These are phyloP conservation scores for Neoseiulus cucumeris DNA, from an alignment of 1,140 invertebrate species.

Conservation along the genomic window DNA sequence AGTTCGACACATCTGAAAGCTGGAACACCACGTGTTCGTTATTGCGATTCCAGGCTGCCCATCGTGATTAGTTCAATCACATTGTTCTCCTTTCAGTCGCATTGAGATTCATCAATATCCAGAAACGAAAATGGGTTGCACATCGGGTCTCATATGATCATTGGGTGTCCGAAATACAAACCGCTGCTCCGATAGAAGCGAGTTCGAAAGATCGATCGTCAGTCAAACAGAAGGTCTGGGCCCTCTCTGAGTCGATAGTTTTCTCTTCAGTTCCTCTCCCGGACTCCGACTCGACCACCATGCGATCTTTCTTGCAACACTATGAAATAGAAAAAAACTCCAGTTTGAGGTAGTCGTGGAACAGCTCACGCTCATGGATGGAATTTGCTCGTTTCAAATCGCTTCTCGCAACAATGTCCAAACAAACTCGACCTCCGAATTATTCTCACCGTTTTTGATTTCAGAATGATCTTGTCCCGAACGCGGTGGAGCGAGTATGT, in stretches of 20 bases:
- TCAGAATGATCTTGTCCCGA: not conserved
- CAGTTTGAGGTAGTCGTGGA: not conserved
- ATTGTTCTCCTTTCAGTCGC: too few relatives aligned
- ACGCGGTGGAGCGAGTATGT: slow-evolving; percentile 26
- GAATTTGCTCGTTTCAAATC: not conserved
- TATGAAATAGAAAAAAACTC: too few relatives aligned
- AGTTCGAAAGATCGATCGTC: not conserved
- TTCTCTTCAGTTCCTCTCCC: not conserved
- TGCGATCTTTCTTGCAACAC: not conserved
- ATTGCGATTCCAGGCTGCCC: too few relatives aligned
- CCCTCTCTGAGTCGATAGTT: not conserved
- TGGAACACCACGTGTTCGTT: too few relatives aligned
- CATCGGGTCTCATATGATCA: not conserved
- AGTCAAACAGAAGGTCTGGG: not conserved
- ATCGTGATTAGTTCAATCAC: not conserved
- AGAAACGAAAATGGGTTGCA: too few relatives aligned
- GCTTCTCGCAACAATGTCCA: not conserved
- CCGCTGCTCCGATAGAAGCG: not conserved
- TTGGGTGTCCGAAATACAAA: not conserved
- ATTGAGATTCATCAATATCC: too few relatives aligned
- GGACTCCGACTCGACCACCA: not conserved
- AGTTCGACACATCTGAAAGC: not conserved
- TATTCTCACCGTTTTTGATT: not conserved
- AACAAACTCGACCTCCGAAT: not conserved
- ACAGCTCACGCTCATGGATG: not conserved